Base-by-base conservation (phyloP, 2,797 vertebrate genomes). In the Petrocephalus schoutedeni region DNA sequence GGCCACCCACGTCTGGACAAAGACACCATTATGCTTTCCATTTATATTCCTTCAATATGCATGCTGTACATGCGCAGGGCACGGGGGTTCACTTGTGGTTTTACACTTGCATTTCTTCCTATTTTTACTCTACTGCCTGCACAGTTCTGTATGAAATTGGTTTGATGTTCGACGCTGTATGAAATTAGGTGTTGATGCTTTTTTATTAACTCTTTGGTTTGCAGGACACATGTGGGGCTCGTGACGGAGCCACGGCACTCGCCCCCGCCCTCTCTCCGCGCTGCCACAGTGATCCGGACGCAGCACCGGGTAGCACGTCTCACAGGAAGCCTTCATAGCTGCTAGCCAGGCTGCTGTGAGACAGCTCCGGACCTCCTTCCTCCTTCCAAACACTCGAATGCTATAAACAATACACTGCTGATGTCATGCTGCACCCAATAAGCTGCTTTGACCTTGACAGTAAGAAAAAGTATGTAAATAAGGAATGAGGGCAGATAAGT, bases 361-460 rank as follows among this genome's bases (percentile, higher is more conserved):
- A 57, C 16, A 19, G 2, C 16, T 19, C 36, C 5, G 12, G 45
- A 77, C 8, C 16, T 8, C 45, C 71, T 9, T 45, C 36, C 71
- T 41, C 36, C 71, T 77, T 45, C 14, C 71, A 91, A 92, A 92
- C 90, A 91, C 85, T 90, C 80, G 49, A 49, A 41, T 2, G 32
- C 1, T 51, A 74, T 58, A 36, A 83, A 57, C 16, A 54, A 54
- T 84, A 54, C 21, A 23, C 21, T 54, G 41, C 4, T 51, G n/a
- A 21, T 82, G 49, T 84, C 80, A 28, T 21, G 51, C 53, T 36
- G 51, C 53, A 57, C 83, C 19, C 54, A 85, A 85, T 57, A 36
- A 57, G 14, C 83, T 57, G 21, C 51, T 59, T 61, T 86, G 85
- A 86, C 85, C 85, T 86, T 86, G 56, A 61, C 16, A 2, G 16